These are phyloP conservation scores for Drosophila paracracens DNA, from an alignment of 2,888 invertebrate genomes.

Conservation along the genomic window DNA sequence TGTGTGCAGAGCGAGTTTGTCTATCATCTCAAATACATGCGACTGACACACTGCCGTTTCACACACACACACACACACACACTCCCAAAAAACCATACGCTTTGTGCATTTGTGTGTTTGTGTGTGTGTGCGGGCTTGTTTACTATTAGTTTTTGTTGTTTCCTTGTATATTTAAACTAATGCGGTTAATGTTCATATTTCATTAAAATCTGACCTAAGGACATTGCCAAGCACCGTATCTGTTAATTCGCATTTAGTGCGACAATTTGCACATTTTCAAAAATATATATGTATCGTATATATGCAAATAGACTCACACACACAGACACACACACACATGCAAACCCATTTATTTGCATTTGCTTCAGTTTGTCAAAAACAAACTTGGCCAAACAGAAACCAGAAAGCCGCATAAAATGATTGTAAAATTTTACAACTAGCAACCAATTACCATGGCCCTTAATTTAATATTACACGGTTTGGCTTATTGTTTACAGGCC, in stretches of 20 bases:
- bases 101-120: conserved; percentile 1
- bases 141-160: conserved; percentile 63
- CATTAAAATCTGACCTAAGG: conserved; percentile 76
- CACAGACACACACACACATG: conserved; percentile 1
- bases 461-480: conserved; percentile 68
- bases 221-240: conserved; percentile 42
- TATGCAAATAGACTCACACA: background rate
- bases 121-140: conserved; percentile 39
- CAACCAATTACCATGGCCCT: conserved; percentile 64
- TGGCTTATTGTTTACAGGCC: conserved; percentile 64
- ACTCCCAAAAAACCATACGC: background rate
- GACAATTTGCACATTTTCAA: conserved; percentile 50
- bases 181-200: conserved; percentile 82
- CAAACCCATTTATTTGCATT: conserved; percentile 12
- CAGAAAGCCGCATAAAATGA: conserved; percentile 43
- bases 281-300: background rate
- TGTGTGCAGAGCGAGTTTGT: conserved; percentile 56
- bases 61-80: background rate
- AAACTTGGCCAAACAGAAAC: conserved; percentile 59
- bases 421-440: conserved; percentile 66
- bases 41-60: conserved; percentile 8
- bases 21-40: conserved; percentile 59
- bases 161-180: conserved; percentile 78
- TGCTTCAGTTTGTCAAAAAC: conserved; percentile 77
- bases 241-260: conserved; percentile 67